Evolutionary conservation across 2,888 invertebrate genomes (phyloP).

Genomic region (Cremastinae sp.): DNA sequence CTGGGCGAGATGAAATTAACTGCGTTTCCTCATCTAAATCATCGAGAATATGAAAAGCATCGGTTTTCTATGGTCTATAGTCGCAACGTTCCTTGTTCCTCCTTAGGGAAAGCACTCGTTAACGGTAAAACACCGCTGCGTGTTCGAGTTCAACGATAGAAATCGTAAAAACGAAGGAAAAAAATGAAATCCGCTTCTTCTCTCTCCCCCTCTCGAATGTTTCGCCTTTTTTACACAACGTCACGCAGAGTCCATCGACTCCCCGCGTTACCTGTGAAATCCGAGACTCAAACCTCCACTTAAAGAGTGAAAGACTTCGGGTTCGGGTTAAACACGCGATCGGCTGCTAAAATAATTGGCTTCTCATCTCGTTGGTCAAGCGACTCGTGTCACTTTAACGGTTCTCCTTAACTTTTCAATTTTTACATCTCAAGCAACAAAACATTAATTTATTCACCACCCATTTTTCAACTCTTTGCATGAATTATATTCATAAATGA

Average conservation of each 20-base stretch:
- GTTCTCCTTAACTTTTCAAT: neutral
- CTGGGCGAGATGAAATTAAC: slow-evolving; percentile 21
- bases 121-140: slow-evolving; percentile 51
- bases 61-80: slow-evolving; percentile 33
- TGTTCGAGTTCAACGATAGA: slow-evolving; percentile 46
- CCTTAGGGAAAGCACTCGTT: slow-evolving; percentile 39
- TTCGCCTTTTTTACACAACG: slow-evolving; percentile 19
- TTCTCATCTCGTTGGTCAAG: slow-evolving; percentile 12
- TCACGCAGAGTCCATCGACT: slow-evolving; percentile 57
- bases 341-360: slow-evolving; percentile 32
- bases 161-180: slow-evolving; percentile 20
- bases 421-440: too few relatives aligned
- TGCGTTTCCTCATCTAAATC: neutral
- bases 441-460: too few relatives aligned
- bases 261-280: slow-evolving; percentile 5
- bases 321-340: slow-evolving; percentile 46
- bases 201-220: slow-evolving; percentile 14
- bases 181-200: slow-evolving; percentile 37
- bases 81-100: slow-evolving; percentile 29
- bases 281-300: slow-evolving; percentile 15
- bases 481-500: too few relatives aligned
- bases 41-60: slow-evolving; percentile 7
- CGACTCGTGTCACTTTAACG: slow-evolving; percentile 3
- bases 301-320: slow-evolving; percentile 34
- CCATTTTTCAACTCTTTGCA: too few relatives aligned